A percentile compares a stretch with the other conserved stretches of the same genome.
phyloP scores from a whole-genome alignment of 2,888 invertebrate genomes.

The Clusia tigrina region DNA sequence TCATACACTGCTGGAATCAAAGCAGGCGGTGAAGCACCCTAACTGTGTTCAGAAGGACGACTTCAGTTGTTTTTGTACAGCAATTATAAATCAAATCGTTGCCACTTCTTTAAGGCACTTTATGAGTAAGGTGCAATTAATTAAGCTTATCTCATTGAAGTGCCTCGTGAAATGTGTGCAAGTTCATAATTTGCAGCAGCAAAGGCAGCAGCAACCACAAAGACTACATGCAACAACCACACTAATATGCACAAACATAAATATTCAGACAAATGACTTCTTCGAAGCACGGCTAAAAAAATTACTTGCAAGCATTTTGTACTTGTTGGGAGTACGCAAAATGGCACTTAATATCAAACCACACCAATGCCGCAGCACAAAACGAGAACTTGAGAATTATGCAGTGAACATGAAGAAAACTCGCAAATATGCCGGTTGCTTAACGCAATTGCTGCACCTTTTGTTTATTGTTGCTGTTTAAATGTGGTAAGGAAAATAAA shows the following conservation, averaged over 20 bases:
- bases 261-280: constrained; percentile 14
- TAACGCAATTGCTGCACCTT: constrained; percentile 1
- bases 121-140: not conserved
- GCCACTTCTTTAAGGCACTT: not conserved
- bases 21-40: not conserved
- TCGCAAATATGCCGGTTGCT: not conserved
- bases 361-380: too few species aligned
- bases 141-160: not conserved
- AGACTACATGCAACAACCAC: not conserved
- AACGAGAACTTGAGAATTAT: too few species aligned
- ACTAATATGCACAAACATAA: constrained; percentile 13
- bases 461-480: not conserved
- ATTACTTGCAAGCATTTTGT: not conserved
- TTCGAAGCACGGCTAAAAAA: too few species aligned
- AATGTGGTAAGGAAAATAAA: not conserved
- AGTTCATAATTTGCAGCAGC: not conserved
- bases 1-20: too few species aligned
- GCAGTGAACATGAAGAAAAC: not conserved
- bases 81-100: not conserved
- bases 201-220: not conserved
- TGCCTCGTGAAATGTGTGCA: not conserved
- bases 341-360: not conserved
- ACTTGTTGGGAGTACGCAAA: not conserved
- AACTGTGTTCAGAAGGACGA: not conserved
- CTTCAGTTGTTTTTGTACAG: not conserved